A percentile compares a stretch with the other conserved stretches of the same genome.
Conservation (phyloP, 37 sponge, comb jelly and placozoan species). For the Cladorhizidae sp. region DNA sequence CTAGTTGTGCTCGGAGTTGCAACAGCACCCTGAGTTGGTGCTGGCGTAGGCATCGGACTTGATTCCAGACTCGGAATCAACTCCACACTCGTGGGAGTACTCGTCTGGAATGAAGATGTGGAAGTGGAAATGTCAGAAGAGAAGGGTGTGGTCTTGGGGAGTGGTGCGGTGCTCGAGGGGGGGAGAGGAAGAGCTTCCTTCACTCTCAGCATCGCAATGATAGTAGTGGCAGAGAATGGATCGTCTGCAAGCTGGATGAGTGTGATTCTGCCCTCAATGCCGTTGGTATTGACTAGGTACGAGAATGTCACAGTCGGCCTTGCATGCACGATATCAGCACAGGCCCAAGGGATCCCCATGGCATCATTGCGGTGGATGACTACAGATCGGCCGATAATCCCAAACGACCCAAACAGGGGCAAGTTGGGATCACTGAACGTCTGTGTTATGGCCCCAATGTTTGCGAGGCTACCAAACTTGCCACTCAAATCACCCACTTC, state of each 20-base stretch:
- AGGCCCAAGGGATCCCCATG: slow-evolving; percentile 28
- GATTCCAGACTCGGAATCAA: too few species aligned
- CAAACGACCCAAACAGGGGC: slow-evolving; percentile 62
- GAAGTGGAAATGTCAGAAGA: background rate
- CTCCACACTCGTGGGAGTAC: background rate
- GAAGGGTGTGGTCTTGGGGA: background rate
- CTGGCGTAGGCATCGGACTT: too few species aligned
- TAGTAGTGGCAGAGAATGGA: slow-evolving; percentile 61
- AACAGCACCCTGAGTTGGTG: too few species aligned
- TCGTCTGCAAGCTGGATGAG: slow-evolving; percentile 67
- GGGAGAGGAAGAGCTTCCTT: background rate
- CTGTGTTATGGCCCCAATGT: background rate
- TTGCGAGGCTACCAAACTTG: slow-evolving; percentile 59
- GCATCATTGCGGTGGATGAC: slow-evolving; percentile 45
- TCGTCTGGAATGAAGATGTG: background rate
- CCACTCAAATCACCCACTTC: slow-evolving; percentile 82
- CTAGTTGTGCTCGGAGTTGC: too few species aligned
- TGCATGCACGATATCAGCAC: slow-evolving; percentile 48
- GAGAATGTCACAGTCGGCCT: background rate
- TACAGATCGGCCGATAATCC: slow-evolving; percentile 75
- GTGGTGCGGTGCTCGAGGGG: background rate
- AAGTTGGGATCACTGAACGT: slow-evolving; percentile 53
- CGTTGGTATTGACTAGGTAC: slow-evolving; percentile 13
- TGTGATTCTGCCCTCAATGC: slow-evolving; percentile 28
- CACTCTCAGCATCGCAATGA: slow-evolving; percentile 22